Evolutionary conservation across 2,888 invertebrate genomes (phyloP), one percentile per base, ranked within the genome.

Genomic region (Mythimna loreyi): DNA sequence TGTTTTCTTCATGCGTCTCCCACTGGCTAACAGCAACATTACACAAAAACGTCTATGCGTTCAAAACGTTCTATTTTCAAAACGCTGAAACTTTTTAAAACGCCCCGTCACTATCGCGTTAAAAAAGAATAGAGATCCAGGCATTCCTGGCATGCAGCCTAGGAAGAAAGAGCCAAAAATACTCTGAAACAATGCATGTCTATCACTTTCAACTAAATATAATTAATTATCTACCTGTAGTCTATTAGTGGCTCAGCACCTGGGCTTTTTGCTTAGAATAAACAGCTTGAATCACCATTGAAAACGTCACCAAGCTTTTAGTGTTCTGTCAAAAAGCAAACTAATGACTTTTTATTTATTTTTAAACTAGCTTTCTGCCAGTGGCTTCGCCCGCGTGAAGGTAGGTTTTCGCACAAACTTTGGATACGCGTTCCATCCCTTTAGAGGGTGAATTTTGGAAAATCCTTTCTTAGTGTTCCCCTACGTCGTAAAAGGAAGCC

Each of bases 91-190:
- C n/a, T 16, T 33, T 57, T 47, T n/a, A 65, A 61, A 75, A 58
- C 59, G 59, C 11, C 36, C 60, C 9, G 53, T 75, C 78, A 61
- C 23, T 59, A n/a, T 16, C 40, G 23, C 49, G 43, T 21, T 36
- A 3, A 45, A 67, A 72, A 55, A 55, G 21, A 33, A 55, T 25
- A 21, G 40, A 66, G 50, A 55, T 62, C 47, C 55, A 43, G 53
- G 55, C 25, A 21, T 63, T 78, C 62, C 36, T 75, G 75, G 75
- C 75, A 78, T 40, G 23, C 49, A 40, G 49, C 61, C 66, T 59
- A 55, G 36, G 19, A 36, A 25, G 21, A 11, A 40, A 21, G 28
- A 23, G 66, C 78, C 45, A 75, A 72, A 58, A 61, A 52, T 72
- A 53, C 49, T 72, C 8, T 57, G 45, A 1, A 43, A 75, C 72